Evolutionary conservation across 2,797 vertebrate species (phyloP), one percentile per base, ranked within the genome.

Genomic region (Lindbergichthys nudifrons): DNA sequence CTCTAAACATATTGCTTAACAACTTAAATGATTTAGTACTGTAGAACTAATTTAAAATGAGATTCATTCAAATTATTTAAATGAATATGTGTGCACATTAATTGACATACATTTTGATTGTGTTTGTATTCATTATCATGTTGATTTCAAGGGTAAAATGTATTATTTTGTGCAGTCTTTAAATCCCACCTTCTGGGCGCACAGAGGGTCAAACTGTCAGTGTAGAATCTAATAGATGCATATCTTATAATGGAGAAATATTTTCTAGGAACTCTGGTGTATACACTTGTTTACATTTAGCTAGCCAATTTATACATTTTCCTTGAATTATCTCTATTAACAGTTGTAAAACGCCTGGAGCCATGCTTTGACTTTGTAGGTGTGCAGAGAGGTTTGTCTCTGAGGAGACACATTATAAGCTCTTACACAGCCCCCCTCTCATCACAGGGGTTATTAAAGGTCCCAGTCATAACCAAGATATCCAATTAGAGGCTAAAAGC

Each of bases 401-500:
- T 26, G n/a, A 67, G 48, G 11, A 23, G 52, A 48, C 18, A 54
- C 19, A 43, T 70, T 42, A 64, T 64, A 73, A 70, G 62, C 65
- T 48, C 60, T 54, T 48, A 65, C 43, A 46, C 54, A 53, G 65
- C 41, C 65, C 72, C 58, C 64, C 32, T 61, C 68, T 81, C 65
- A 82, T 81, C 73, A 60, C 16, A 58, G 64, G 57, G 60, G 45
- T 79, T 67, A 56, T 63, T 64, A 43, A 51, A 63, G 77, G 77
- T 58, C 63, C 46, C 26, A 69, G 61, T 72, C 69, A 81, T 65
- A 65, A 73, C 72, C 60, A 75, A 51, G 30, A 75, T 23, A 78
- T 77, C 83, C 56, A 86, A 87, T 86, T 83, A 87, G 74, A 43
- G 58, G 72, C 65, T 79, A 52, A 86, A 81, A 66, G 26, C 61